phyloP scores from a whole-genome alignment of 2,797 vertebrate species.

The Phaenicophaeus curvirostris region DNA sequence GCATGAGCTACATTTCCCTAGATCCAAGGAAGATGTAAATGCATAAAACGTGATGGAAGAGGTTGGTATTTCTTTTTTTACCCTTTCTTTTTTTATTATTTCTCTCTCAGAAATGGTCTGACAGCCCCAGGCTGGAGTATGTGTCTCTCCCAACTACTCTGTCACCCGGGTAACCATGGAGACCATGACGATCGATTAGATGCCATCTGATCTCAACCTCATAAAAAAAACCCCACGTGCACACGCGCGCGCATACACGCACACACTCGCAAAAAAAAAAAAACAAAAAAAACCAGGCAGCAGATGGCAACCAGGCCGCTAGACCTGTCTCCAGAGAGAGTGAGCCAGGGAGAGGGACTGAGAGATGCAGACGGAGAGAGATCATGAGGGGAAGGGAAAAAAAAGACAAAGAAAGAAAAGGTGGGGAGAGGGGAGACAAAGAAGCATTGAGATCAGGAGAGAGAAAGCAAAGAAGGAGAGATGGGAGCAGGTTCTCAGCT shows the following conservation, averaged over 20 bases:
- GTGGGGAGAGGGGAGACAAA: constrained; percentile 11
- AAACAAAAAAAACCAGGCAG: constrained; percentile 61
- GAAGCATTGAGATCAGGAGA: not conserved
- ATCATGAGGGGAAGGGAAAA: not conserved
- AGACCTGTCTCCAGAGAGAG: constrained; percentile 82
- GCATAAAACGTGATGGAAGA: constrained; percentile 60
- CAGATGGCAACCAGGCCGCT: constrained; percentile 87
- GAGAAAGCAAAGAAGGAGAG: not conserved
- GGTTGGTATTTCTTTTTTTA: constrained; percentile 3
- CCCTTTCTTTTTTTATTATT: not conserved
- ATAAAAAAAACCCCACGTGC: constrained; percentile 75
- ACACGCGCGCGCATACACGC: constrained; percentile 23
- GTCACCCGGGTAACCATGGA: constrained; percentile 89
- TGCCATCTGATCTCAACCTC: constrained; percentile 89
- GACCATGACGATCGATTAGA: constrained; percentile 91
- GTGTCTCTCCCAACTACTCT: constrained; percentile 82
- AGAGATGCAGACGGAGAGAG: constrained; percentile 30
- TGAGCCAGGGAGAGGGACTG: constrained; percentile 17
- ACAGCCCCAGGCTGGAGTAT: constrained; percentile 79
- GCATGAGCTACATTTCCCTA: not conserved
- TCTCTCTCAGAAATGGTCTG: constrained; percentile 75
- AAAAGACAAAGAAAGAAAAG: constrained; percentile 14
- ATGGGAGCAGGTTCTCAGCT: not conserved
- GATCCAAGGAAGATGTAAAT: constrained; percentile 66
- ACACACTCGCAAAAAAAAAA: constrained; percentile 44